Evolutionary conservation across 2,888 invertebrate species (phyloP).

Genomic region (Patella ulyssiponensis): DNA sequence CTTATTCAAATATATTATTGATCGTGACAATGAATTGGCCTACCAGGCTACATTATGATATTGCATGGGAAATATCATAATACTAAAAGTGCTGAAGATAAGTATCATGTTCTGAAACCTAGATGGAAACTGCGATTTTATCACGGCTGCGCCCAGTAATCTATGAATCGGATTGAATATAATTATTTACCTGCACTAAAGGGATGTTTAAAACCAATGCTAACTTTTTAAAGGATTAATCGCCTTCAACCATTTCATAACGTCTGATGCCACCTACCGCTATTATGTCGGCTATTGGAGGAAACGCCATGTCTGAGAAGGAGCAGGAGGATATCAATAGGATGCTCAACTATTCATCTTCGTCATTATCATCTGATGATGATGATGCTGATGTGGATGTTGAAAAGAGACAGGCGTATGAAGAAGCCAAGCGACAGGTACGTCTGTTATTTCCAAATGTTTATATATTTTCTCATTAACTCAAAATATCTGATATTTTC

Average conservation of each 20-base stretch:
- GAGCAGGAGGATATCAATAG: not conserved
- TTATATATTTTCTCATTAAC: not conserved
- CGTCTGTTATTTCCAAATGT: not conserved
- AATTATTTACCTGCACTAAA: not conserved
- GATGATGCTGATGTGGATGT: not conserved
- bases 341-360: not conserved
- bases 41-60: too few relatives aligned
- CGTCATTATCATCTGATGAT: not conserved
- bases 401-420: not conserved
- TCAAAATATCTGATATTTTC: too few relatives aligned
- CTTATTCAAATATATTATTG: too few relatives aligned
- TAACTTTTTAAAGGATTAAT: too few relatives aligned
- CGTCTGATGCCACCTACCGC: not conserved
- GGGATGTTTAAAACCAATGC: not conserved
- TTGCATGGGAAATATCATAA: too few relatives aligned
- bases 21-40: too few relatives aligned
- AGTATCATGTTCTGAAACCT: too few relatives aligned
- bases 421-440: slow-evolving; percentile 1
- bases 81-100: too few relatives aligned
- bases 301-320: not conserved
- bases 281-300: not conserved
- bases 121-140: too few relatives aligned
- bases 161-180: not conserved
- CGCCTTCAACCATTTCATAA: too few relatives aligned
- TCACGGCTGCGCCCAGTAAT: too few relatives aligned